Evolutionary conservation across 1,140 invertebrate species (phyloP).

Genomic region (Halyomorpha halys): DNA sequence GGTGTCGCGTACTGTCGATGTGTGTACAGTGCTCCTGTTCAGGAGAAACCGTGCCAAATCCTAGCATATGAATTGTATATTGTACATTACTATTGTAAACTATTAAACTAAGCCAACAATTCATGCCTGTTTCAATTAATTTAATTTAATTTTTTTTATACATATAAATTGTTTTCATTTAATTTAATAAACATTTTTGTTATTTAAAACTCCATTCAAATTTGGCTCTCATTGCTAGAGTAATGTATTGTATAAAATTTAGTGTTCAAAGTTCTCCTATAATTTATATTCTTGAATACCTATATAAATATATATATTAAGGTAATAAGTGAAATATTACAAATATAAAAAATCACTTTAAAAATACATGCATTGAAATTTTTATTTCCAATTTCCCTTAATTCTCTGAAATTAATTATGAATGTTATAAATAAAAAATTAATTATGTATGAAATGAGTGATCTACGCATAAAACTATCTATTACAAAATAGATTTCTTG

Average conservation of each 20-base stretch:
- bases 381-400: too few relatives aligned
- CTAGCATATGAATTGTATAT: not conserved
- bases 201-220: not conserved
- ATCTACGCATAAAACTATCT: too few relatives aligned
- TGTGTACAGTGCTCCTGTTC: not conserved
- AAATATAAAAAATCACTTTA: constrained; percentile 3
- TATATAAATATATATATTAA: not conserved
- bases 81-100: not conserved
- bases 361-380: not conserved
- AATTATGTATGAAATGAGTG: too few relatives aligned
- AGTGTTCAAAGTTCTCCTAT: constrained; percentile 4
- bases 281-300: constrained; percentile 2
- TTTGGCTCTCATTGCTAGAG: not conserved
- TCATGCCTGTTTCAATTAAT: too few relatives aligned
- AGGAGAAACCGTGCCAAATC: not conserved
- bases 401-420: too few relatives aligned
- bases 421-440: too few relatives aligned
- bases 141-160: too few relatives aligned
- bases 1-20: not conserved
- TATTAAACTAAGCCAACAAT: not conserved
- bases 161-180: not conserved
- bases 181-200: not conserved
- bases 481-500: too few relatives aligned
- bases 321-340: not conserved
- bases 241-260: not conserved